A percentile compares a stretch with the other conserved stretches of the same genome.
phyloP scores from a whole-genome alignment of 2,888 invertebrate genomes.

The Tachina lurida region DNA sequence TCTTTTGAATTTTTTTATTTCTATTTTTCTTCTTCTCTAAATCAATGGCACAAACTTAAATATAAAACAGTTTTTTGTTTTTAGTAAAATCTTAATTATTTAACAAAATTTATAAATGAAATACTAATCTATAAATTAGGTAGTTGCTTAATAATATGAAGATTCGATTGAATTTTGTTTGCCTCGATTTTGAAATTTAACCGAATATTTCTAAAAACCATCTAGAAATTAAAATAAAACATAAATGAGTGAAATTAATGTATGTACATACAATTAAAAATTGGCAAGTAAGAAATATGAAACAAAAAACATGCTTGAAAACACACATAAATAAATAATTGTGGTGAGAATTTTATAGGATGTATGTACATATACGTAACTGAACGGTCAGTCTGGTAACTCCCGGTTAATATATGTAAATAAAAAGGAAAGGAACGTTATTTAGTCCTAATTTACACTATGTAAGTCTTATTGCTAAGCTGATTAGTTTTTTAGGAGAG shows the following conservation, averaged over 20 bases:
- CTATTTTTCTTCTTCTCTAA: conserved; percentile 45
- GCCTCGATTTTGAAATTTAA: conserved; percentile 71
- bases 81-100: conserved; percentile 22
- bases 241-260: conserved; percentile 37
- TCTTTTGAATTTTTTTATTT: conserved; percentile 16
- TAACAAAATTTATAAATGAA: conserved; percentile 44
- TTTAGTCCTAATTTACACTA: no score
- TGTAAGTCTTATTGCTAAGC: no score
- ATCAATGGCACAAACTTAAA: conserved; percentile 70
- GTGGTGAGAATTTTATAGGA: no score
- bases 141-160: conserved; percentile 26
- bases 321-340: not conserved
- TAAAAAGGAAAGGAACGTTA: no score
- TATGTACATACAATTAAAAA: not conserved
- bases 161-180: conserved; percentile 22
- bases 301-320: conserved; percentile 31
- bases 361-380: no score
- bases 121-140: conserved; percentile 20
- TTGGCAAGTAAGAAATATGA: not conserved
- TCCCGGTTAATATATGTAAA: no score
- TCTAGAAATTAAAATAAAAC: conserved; percentile 76
- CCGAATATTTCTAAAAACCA: conserved; percentile 81
- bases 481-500: no score
- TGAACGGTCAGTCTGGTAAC: no score
- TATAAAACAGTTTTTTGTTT: conserved; percentile 30